These are phyloP conservation scores for Drosophila robusta DNA, from an alignment of 2,888 invertebrate species.

Conservation along the genomic window DNA sequence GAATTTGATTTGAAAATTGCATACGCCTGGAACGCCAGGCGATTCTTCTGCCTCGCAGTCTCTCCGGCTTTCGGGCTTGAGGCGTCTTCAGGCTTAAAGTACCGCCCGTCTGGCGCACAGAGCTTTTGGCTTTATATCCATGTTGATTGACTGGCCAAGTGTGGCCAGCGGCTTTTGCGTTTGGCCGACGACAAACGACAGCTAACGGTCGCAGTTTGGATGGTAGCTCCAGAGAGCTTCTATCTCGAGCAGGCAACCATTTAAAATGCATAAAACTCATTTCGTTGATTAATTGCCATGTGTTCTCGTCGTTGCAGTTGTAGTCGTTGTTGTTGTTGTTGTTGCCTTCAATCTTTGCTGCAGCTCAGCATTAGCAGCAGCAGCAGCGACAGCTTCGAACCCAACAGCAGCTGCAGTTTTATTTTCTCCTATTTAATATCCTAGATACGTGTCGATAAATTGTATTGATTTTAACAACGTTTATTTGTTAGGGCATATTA, in stretches of 20 bases:
- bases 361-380: too few species aligned
- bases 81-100: neutral
- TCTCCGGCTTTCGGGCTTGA: constrained; percentile 1
- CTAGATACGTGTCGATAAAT: constrained; percentile 56
- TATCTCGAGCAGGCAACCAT: constrained; percentile 45
- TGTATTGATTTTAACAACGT: constrained; percentile 50
- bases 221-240: constrained; percentile 16
- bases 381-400: constrained; percentile 13
- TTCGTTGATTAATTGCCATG: constrained; percentile 72
- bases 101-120: constrained; percentile 3
- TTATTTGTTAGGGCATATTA: neutral
- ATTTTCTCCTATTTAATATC: constrained; percentile 73
- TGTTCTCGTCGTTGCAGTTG: constrained; percentile 28
- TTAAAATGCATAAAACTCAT: constrained; percentile 80
- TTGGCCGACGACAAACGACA: constrained; percentile 55
- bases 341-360: constrained; percentile 20
- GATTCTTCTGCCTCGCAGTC: constrained; percentile 14
- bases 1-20: constrained; percentile 72
- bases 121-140: constrained; percentile 20
- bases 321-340: constrained; percentile 10
- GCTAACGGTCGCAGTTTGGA: constrained; percentile 54
- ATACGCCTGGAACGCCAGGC: constrained; percentile 33
- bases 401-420: constrained; percentile 45
- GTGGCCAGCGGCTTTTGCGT: constrained; percentile 45
- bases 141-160: constrained; percentile 61